phyloP scores from a whole-genome alignment of 2,797 vertebrate genomes.

The Tenualosa thibaudeaui region DNA sequence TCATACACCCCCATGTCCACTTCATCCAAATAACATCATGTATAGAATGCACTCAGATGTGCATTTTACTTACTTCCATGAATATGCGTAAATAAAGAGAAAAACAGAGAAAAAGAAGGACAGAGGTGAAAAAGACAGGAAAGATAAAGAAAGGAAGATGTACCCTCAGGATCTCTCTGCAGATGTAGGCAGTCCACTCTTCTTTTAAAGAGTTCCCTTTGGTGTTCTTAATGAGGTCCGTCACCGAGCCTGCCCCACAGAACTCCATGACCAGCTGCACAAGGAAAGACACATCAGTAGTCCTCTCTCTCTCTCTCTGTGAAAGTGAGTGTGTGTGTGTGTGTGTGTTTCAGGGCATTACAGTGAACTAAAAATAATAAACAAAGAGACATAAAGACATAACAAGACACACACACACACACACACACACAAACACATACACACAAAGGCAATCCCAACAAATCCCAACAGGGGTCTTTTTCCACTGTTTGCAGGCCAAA shows the following conservation, averaged over 20 bases:
- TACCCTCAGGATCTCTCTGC: conserved; percentile 93
- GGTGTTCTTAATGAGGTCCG: conserved; percentile 94
- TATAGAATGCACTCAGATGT: no score
- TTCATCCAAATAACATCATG: no score
- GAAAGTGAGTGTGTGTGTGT: conserved; percentile 3
- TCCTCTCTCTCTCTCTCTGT: background rate
- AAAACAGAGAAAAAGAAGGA: background rate
- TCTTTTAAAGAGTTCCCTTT: conserved; percentile 92
- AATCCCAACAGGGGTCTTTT: background rate
- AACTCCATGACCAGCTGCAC: conserved; percentile 96
- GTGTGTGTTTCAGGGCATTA: background rate
- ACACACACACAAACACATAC: conserved; percentile 20
- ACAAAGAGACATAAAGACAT: background rate
- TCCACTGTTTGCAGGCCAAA: conserved; percentile 49
- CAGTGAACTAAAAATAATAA: background rate
- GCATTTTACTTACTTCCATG: no score
- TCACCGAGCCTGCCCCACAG: conserved; percentile 93
- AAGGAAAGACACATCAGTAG: conserved; percentile 14
- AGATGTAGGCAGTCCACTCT: conserved; percentile 95
- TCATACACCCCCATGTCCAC: no score
- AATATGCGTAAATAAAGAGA: no score
- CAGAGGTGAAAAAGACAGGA: background rate
- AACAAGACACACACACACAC: conserved; percentile 27
- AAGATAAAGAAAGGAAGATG: background rate
- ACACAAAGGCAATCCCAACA: background rate